Evolutionary conservation across 2,888 invertebrate species (phyloP).

Genomic region (Cotesia congregata): DNA sequence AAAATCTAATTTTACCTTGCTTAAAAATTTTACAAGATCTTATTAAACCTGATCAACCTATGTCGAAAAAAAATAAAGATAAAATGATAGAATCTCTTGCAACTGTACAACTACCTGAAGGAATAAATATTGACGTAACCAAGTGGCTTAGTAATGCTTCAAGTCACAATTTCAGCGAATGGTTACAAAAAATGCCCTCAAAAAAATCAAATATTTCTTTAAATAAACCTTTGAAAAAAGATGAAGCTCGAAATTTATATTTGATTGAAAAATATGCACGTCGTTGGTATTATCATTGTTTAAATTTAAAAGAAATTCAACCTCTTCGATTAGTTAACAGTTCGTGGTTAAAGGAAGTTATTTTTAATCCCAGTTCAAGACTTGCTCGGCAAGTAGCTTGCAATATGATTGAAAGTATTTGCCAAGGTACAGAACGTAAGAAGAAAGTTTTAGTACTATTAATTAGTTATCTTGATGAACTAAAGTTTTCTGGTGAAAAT

Average conservation of each 20-base stretch:
- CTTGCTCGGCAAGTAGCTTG: constrained; percentile 91
- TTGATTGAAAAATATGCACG: constrained; percentile 82
- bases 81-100: constrained; percentile 73
- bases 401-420: constrained; percentile 87
- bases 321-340: constrained; percentile 77
- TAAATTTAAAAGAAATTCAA: constrained; percentile 73
- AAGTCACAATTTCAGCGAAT: constrained; percentile 79
- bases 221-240: constrained; percentile 60
- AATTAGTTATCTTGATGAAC: constrained; percentile 88
- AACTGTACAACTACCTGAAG: constrained; percentile 73
- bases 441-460: constrained; percentile 86
- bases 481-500: constrained; percentile 90
- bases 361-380: constrained; percentile 92
- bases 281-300: constrained; percentile 74
- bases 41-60: constrained; percentile 78
- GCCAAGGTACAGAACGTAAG: constrained; percentile 78
- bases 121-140: constrained; percentile 79
- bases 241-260: constrained; percentile 72
- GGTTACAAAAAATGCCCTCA: constrained; percentile 78
- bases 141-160: constrained; percentile 83
- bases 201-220: constrained; percentile 62
- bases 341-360: constrained; percentile 91
- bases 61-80: constrained; percentile 74
- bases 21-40: constrained; percentile 89
- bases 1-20: constrained; percentile 93